Percentiles rank a stretch among this genome's conserved stretches.
phyloP scores from a whole-genome alignment of 2,888 invertebrate species.

The Sthenelais limicola region DNA sequence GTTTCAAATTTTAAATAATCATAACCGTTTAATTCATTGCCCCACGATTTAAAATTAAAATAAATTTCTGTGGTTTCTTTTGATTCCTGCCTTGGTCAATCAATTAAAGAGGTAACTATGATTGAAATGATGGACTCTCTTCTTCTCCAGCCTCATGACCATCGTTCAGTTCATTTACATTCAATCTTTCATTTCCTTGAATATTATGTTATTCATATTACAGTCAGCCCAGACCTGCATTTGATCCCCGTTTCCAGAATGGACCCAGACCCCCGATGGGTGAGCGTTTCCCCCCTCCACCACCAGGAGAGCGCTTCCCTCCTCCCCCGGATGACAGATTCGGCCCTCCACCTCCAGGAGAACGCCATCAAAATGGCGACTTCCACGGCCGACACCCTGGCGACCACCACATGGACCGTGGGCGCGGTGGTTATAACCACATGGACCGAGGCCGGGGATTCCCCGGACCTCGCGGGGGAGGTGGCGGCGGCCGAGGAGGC shows the following conservation, averaged over 20 bases:
- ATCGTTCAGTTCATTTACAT: no score
- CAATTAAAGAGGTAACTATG: no score
- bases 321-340: slow-evolving; percentile 19
- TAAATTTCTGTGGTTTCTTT: no score
- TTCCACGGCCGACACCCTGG: slow-evolving; percentile 31
- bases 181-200: no score
- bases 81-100: no score
- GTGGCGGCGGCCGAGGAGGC: slow-evolving; percentile 4
- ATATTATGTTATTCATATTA: neutral
- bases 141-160: no score
- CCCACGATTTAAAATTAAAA: no score
- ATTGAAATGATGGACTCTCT: no score
- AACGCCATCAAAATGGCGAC: slow-evolving; percentile 22
- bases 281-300: slow-evolving; percentile 20
- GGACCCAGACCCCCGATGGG: slow-evolving; percentile 27
- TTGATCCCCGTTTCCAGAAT: slow-evolving; percentile 19
- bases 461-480: slow-evolving; percentile 4
- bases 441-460: slow-evolving; percentile 29
- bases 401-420: slow-evolving; percentile 33
- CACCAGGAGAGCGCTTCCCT: slow-evolving; percentile 15
- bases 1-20: no score
- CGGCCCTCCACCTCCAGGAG: slow-evolving; percentile 14
- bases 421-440: slow-evolving; percentile 10
- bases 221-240: slow-evolving; percentile 12
- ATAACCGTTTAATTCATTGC: no score